Evolutionary conservation across 2,888 invertebrate species (phyloP), one percentile per base, ranked within the genome.

Genomic region (Tenthredo livida): DNA sequence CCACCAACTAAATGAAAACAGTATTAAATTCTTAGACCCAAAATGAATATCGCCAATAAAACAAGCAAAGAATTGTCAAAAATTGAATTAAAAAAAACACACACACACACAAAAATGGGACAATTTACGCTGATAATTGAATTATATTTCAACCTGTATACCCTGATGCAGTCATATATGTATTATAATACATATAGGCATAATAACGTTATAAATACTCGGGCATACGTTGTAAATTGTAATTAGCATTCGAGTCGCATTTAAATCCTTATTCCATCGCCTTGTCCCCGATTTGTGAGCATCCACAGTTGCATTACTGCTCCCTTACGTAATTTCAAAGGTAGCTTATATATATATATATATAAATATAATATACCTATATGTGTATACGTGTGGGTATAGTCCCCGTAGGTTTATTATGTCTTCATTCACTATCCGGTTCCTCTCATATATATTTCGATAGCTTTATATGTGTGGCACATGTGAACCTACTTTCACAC

Each of bases 241-340:
- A 89, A 86, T 88, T 88, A 87, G 89, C 88, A 89, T 88, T 87
- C 89, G 85, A 88, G 88, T 90, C 90, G 89, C 90, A 89, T 88
- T 87, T 80, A 82, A 88, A 89, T 90, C 89, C 88, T 89, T 88
- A 43, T 78, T 58, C 7, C 75, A 47, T 47, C 87, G 87, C 89
- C 89, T 89, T 90, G 90, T 90, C 88, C 89, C 88, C 89, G 89
- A 90, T 90, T 90, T 90, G 87, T 88, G 88, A 87, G 87, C 87
- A 87, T 84, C 21, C 82, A 82, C 82, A 82, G 82, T 65, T 82
- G 82, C 82, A 82, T 82, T 65, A 29, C 47, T 43, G 65, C 37
- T 82, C 12, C n/a, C 65, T 82, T 82, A 65, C 82, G 82, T 82
- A 37, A 82, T 82, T 25, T 40, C n/a, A 54, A 61, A 65, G 6